Conservation (phyloP, 2,113 vertebrate species). For the Chrysochloris asiatica region DNA sequence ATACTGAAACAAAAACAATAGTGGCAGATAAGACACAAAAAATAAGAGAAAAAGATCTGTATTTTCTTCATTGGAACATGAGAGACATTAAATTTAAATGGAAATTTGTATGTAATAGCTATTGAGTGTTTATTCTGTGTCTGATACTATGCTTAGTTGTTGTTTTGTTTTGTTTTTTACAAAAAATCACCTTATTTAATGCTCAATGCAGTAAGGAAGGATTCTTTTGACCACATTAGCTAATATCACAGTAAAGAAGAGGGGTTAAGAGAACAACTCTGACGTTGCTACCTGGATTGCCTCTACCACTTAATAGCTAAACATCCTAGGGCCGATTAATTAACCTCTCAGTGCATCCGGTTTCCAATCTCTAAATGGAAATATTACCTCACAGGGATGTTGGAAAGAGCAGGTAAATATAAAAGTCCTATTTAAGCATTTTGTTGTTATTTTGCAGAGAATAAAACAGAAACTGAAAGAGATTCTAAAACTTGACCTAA, state of each 20-base stretch:
- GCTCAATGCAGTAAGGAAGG: not conserved
- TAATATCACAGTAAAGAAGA: not conserved
- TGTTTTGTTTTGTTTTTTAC: too few relatives aligned
- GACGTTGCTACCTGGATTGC: not conserved
- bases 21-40: not conserved
- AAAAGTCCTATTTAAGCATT: too few relatives aligned
- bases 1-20: constrained; percentile 26
- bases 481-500: not conserved
- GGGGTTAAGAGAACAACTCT: not conserved
- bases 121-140: not conserved
- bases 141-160: not conserved
- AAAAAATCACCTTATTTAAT: not conserved
- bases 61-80: not conserved
- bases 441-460: not conserved
- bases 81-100: constrained; percentile 15
- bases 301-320: not conserved
- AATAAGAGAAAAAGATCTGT: not conserved
- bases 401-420: too few relatives aligned
- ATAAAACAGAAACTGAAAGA: not conserved
- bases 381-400: too few relatives aligned
- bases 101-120: not conserved
- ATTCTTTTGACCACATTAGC: not conserved
- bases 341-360: not conserved
- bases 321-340: not conserved
- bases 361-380: not conserved